phyloP scores from a whole-genome alignment of 2,888 invertebrate species.

The Theodoxus fluviatilis region DNA sequence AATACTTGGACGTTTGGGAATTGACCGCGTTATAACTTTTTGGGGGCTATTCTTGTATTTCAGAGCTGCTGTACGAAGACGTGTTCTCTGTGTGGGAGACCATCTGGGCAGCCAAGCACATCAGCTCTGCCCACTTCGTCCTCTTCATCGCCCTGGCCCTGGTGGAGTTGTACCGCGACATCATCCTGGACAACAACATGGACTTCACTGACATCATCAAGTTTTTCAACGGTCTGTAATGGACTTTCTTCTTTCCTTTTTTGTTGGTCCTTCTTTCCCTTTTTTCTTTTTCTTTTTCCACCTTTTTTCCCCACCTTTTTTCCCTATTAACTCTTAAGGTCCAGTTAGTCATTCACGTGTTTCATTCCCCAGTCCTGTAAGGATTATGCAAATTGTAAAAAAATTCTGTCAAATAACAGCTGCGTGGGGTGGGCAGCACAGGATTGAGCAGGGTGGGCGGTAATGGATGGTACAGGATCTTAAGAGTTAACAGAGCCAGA shows the following conservation, averaged over 20 bases:
- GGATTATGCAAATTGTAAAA: too few species aligned
- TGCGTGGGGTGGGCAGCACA: too few species aligned
- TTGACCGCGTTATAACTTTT: too few species aligned
- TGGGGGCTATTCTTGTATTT: constrained; percentile 33
- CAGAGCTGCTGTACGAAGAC: constrained; percentile 88
- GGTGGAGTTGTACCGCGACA: constrained; percentile 90
- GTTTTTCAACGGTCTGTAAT: constrained; percentile 87
- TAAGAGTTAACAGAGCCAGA: too few species aligned
- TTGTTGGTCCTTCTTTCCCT: background rate
- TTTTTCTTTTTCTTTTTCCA: background rate
- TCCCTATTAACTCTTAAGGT: background rate
- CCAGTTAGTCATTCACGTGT: background rate
- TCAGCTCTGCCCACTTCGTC: constrained; percentile 88
- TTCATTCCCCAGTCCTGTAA: background rate
- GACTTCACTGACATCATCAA: constrained; percentile 98
- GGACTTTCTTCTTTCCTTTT: background rate
- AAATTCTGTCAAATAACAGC: too few species aligned
- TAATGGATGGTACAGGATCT: too few species aligned
- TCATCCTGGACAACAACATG: constrained; percentile 93
- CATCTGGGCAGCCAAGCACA: constrained; percentile 91
- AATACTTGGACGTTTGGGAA: too few species aligned
- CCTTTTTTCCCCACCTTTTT: background rate
- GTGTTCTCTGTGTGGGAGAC: constrained; percentile 93
- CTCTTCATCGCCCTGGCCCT: constrained; percentile 90
- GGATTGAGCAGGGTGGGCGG: too few species aligned